A percentile compares a stretch with the other conserved stretches of the same genome.
Conservation (phyloP, 2,888 invertebrate genomes). For the Calameuta pallipes region DNA sequence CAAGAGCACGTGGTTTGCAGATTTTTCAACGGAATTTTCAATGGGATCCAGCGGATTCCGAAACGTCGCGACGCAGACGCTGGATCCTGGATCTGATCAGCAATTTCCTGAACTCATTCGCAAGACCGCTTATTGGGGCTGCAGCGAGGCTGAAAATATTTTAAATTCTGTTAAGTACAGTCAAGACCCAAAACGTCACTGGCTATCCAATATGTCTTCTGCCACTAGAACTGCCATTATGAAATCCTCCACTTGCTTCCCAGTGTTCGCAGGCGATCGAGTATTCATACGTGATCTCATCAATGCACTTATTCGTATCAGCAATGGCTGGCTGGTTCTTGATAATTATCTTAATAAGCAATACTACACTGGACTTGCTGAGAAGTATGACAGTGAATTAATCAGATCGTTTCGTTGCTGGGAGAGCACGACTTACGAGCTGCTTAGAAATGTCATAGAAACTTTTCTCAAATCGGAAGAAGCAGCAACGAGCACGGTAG, state of each 20-base stretch:
- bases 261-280: slow-evolving; percentile 52
- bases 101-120: slow-evolving; percentile 50
- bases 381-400: slow-evolving; percentile 48
- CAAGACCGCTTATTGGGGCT: slow-evolving; percentile 52
- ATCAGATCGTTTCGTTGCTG: slow-evolving; percentile 46
- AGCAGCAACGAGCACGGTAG: not conserved
- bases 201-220: slow-evolving; percentile 46
- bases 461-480: slow-evolving; percentile 48
- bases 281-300: slow-evolving; percentile 51
- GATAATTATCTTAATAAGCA: slow-evolving; percentile 61
- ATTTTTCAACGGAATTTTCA: slow-evolving; percentile 39
- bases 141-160: slow-evolving; percentile 52
- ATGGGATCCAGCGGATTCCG: slow-evolving; percentile 11
- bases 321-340: slow-evolving; percentile 58
- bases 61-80: slow-evolving; percentile 48
- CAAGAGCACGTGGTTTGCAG: slow-evolving; percentile 46
- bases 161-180: slow-evolving; percentile 35
- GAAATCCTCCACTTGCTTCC: slow-evolving; percentile 56
- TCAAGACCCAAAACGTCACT: slow-evolving; percentile 36
- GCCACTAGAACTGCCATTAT: slow-evolving; percentile 56
- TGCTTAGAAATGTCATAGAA: slow-evolving; percentile 47
- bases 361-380: slow-evolving; percentile 47
- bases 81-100: slow-evolving; percentile 28
- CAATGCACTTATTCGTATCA: slow-evolving; percentile 53
- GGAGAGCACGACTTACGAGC: slow-evolving; percentile 50